Evolutionary conservation across 2,888 invertebrate species (phyloP).

Genomic region (Ametastegia equiseti): DNA sequence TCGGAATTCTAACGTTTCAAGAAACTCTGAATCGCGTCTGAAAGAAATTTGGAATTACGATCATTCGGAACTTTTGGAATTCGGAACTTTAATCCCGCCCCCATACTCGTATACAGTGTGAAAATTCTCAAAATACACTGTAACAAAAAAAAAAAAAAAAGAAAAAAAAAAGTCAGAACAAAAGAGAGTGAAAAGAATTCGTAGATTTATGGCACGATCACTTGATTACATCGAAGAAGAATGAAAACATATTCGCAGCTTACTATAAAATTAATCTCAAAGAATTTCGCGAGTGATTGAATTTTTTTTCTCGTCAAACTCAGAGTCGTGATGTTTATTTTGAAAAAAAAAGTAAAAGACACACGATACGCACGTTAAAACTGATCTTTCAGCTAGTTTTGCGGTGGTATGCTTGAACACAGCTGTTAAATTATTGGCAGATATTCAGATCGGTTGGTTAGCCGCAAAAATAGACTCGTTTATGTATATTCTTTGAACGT

Average conservation of each 20-base stretch:
- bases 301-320: not conserved
- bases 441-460: constrained; percentile 39
- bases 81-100: too few species aligned
- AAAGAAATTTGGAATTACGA: too few species aligned
- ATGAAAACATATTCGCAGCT: not conserved
- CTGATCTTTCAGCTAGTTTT: constrained; percentile 1
- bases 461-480: constrained; percentile 26
- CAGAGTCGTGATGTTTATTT: not conserved
- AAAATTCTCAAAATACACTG: too few species aligned
- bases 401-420: not conserved
- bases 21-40: too few species aligned
- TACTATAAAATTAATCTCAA: not conserved
- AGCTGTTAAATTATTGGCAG: constrained; percentile 35
- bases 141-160: too few species aligned
- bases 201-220: not conserved
- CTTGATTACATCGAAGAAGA: not conserved
- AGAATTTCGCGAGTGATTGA: too few species aligned
- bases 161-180: too few species aligned
- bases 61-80: too few species aligned
- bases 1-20: too few species aligned
- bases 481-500: constrained; percentile 14
- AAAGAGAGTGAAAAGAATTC: not conserved
- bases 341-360: too few species aligned
- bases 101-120: not conserved
- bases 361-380: not conserved